Percentiles rank a stretch among this genome's conserved stretches.
Evolutionary conservation across 2,797 vertebrate species (phyloP).

Genomic region (Hirundo rustica): DNA sequence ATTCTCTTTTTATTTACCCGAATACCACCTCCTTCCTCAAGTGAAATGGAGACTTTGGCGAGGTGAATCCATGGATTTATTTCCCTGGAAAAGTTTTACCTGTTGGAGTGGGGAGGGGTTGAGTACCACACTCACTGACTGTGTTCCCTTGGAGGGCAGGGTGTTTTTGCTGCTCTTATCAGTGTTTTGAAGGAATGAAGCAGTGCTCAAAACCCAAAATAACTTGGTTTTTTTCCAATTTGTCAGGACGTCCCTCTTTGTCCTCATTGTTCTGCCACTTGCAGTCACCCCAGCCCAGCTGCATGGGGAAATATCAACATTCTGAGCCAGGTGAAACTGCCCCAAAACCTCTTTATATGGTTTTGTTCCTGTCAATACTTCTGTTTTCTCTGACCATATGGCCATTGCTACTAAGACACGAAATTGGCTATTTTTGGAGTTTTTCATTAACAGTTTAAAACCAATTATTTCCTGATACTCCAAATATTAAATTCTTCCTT

Average conservation of each 20-base stretch:
- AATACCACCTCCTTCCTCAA: not conserved
- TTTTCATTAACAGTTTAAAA: not conserved
- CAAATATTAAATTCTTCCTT: not conserved
- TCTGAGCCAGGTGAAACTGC: not conserved
- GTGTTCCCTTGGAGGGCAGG: not conserved
- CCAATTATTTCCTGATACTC: not conserved
- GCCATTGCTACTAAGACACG: not conserved
- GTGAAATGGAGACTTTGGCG: not conserved
- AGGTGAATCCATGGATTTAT: not conserved
- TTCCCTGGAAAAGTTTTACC: not conserved
- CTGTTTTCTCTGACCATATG: not conserved
- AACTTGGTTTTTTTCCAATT: not conserved
- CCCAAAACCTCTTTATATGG: not conserved
- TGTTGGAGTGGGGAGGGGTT: not conserved
- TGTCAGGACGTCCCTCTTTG: not conserved
- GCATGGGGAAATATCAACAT: fast-evolving
- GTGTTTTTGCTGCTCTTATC: not conserved
- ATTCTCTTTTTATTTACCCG: constrained; percentile 2
- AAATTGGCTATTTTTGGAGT: not conserved
- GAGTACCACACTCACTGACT: not conserved
- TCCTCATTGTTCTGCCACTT: not conserved
- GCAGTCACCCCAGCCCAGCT: not conserved
- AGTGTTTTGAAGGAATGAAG: not conserved
- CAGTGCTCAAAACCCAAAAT: not conserved
- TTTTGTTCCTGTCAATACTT: not conserved